Base-by-base conservation (phyloP, 2,797 vertebrate species). In the Notolepis coatsorum region DNA sequence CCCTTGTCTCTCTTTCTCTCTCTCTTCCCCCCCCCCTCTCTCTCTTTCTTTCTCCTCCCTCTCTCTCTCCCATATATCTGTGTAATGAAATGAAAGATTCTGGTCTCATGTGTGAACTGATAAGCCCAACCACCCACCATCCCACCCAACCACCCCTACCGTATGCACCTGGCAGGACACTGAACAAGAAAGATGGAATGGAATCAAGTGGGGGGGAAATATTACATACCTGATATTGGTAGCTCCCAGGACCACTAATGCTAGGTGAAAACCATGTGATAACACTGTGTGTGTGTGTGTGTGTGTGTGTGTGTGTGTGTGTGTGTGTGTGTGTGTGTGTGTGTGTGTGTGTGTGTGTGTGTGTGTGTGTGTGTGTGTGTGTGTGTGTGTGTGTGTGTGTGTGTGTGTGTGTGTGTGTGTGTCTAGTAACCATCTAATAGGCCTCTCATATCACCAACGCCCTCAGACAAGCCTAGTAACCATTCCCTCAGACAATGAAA, bases 21-120 rank as follows among this genome's bases (percentile, higher is more conserved):
- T 17, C 41, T 21, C 48, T 20, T 7, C 20, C 48, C 20, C 27
- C 2, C 17, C 1, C 5, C 13, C 25, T 7, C 27, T 8, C 24
- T 30, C n/a, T 17, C 15, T 17, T 3, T 10, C 24, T 6, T 17
- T 20, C 12, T 4, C 28, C 28, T 20, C 18, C 15, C 18, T 35
- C 28, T 21, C 27, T 33, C 18, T 35, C 49, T 21, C 17, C 1
- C 28, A 90, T 91, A 85, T 91, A 85, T 85, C 65, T 1, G 47
- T 55, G 68, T 78, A 73, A 80, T 59, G 70, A 76, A 85, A 80
- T 74, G 75, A 84, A 82, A 84, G 85, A 80, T 88, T 84, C 85
- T 81, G 53, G 63, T 78, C 85, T 88, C 80, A 79, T 87, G 87
- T 81, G 87, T 81, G 59, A 61, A 70, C 68, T 85, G 88, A 90